These are phyloP conservation scores for Lordiphosa collinella DNA, from an alignment of 1,140 invertebrate genomes.

Conservation along the genomic window DNA sequence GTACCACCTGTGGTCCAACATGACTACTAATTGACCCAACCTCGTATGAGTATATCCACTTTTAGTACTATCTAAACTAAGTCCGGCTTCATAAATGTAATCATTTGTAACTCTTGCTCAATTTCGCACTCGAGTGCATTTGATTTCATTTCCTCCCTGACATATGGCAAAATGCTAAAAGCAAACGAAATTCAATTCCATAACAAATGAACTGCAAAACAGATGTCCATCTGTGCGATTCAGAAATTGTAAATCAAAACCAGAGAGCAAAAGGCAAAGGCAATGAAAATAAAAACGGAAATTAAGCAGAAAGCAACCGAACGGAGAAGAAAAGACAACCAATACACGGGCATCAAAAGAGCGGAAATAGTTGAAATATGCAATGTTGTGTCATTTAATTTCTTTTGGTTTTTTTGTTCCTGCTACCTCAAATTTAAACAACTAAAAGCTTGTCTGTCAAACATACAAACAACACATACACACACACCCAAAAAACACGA, in stretches of 20 bases:
- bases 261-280: not conserved
- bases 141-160: slow-evolving; percentile 58
- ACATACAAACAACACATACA: not conserved
- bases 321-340: slow-evolving; percentile 27
- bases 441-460: slow-evolving; percentile 44
- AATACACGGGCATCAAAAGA: slow-evolving; percentile 23
- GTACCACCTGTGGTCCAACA: no score
- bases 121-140: slow-evolving; percentile 60
- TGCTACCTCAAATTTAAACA: slow-evolving; percentile 65
- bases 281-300: slow-evolving; percentile 53
- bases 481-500: no score
- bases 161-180: slow-evolving; percentile 60
- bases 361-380: slow-evolving; percentile 53
- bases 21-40: no score
- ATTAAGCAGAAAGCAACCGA: slow-evolving; percentile 46
- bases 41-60: no score
- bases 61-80: no score
- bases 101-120: slow-evolving; percentile 33
- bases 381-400: slow-evolving; percentile 14
- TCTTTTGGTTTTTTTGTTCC: slow-evolving; percentile 1
- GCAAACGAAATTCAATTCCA: slow-evolving; percentile 60
- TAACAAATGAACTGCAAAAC: slow-evolving; percentile 72
- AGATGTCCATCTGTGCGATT: slow-evolving; percentile 52
- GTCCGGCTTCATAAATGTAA: no score
- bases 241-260: slow-evolving; percentile 5